Base-by-base conservation (phyloP, 2,888 invertebrate genomes). In the Litoditis marina region DNA sequence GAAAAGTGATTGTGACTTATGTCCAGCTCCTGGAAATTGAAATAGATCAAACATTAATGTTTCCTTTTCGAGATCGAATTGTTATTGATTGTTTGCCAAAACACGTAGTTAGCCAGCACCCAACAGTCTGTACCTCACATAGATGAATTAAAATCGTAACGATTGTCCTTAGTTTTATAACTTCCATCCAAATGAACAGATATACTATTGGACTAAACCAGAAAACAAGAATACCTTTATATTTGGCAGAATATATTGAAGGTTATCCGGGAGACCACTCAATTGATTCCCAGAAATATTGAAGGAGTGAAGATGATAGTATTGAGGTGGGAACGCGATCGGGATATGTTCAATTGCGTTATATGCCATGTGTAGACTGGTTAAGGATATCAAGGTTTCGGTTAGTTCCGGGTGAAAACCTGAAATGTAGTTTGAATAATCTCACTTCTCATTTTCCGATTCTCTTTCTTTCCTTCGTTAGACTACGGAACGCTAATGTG, bases 181-280 rank as follows among this genome's bases (percentile, higher is more conserved):
- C n/a, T n/a, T n/a, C n/a, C n/a, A n/a, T n/a, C n/a, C n/a, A n/a
- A n/a, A n/a, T n/a, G n/a, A n/a, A n/a, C n/a, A n/a, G n/a, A n/a
- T n/a, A n/a, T 16, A 34, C 32, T 8, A 31, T 36, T 39, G 6
- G 30, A 44, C 25, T 22, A 44, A 28, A 3, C n/a, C n/a, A 36
- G 5, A 16, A 1, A 1, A 16, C n/a, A 1, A 28, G n/a, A 2
- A 8, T 56, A 71, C 71, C 65, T 72, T 72, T 13, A 71, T 31
- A 62, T 70, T 69, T 13, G 76, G 74, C 47, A 83, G 65, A 28
- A 73, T 50, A 25, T 61, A 53, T 19, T 58, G 62, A n/a, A 80
- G 57, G 58, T 77, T 75, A 55, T 74, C 74, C 2, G 81, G 81
- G 27, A 83, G 52, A n/a, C 60, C 76, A 86, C 86, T 36, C 88